Evolutionary conservation across 2,797 vertebrate species (phyloP).

Genomic region (Chanos chanos): DNA sequence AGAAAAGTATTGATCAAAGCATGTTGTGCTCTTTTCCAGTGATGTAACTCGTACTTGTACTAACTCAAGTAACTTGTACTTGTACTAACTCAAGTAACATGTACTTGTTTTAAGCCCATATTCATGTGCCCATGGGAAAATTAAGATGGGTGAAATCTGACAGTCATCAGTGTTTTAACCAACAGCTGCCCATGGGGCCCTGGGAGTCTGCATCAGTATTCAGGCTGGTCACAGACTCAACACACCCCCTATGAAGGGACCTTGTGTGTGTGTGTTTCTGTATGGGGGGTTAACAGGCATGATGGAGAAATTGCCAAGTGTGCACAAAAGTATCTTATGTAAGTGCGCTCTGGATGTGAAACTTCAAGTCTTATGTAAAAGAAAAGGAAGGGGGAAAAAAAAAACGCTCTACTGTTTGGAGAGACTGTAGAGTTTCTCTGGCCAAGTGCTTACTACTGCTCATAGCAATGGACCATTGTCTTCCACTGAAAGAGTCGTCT

Average conservation of each 20-base stretch:
- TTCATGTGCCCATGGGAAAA: not conserved
- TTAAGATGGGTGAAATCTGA: not conserved
- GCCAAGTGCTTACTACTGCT: slow-evolving; percentile 66
- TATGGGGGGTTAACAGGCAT: not conserved
- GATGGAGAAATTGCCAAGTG: not conserved
- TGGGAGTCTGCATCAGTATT: not conserved
- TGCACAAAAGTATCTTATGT: not conserved
- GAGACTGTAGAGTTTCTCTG: slow-evolving; percentile 42
- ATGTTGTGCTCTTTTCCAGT: not conserved
- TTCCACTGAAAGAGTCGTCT: slow-evolving; percentile 65
- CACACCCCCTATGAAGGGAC: not conserved
- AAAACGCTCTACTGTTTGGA: slow-evolving; percentile 48
- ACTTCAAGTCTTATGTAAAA: slow-evolving; percentile 43
- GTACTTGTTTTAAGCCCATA: not conserved
- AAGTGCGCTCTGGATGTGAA: slow-evolving; percentile 27
- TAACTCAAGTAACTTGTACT: not conserved
- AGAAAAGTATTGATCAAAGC: not conserved
- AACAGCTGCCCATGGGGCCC: slow-evolving; percentile 19
- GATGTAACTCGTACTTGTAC: not conserved
- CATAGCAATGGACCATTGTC: slow-evolving; percentile 73
- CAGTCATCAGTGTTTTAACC: no score
- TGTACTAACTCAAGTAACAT: not conserved
- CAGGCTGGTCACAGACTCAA: not conserved
- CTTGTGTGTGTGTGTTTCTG: not conserved
- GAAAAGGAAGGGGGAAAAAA: slow-evolving; percentile 45